A percentile compares a stretch with the other conserved stretches of the same genome.
Conservation (phyloP, 1,140 invertebrate species). For the Rhynchophorus ferrugineus region DNA sequence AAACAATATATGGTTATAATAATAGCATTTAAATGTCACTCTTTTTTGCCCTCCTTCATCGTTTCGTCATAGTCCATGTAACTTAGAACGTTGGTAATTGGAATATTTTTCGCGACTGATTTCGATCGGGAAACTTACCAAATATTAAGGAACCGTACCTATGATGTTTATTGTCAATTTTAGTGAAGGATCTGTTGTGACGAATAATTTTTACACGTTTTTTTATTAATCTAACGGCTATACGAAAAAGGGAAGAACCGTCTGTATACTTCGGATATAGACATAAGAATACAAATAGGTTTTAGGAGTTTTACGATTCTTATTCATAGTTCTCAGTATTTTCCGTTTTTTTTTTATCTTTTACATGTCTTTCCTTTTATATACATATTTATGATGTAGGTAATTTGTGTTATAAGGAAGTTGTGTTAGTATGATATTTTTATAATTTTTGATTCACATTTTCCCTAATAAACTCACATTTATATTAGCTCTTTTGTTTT, state of each 20-base stretch:
- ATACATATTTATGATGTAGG: conserved; percentile 7
- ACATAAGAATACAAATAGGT: neutral
- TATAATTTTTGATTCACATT: conserved; percentile 3
- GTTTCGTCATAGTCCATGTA: no score
- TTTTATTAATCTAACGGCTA: neutral
- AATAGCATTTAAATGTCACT: conserved; percentile 7
- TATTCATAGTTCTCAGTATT: conserved; percentile 3
- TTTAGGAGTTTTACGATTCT: neutral
- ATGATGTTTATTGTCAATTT: no score
- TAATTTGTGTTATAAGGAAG: conserved; percentile 5
- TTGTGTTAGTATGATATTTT: conserved; percentile 1
- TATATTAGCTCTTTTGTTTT: neutral
- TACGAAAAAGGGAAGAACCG: neutral
- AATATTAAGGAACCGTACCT: no score
- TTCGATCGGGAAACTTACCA: no score
- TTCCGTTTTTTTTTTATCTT: conserved; percentile 1
- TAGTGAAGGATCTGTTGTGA: no score
- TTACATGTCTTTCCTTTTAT: conserved; percentile 5
- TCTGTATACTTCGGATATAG: neutral
- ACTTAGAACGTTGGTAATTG: no score
- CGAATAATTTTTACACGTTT: no score
- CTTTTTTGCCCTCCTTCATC: neutral
- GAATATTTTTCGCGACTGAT: no score
- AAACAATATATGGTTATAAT: conserved; percentile 1
- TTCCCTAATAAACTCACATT: conserved; percentile 1